A percentile compares a stretch with the other conserved stretches of the same genome.
Conservation (phyloP, 1,140 invertebrate genomes). For the Rhopalosiphum padi region DNA sequence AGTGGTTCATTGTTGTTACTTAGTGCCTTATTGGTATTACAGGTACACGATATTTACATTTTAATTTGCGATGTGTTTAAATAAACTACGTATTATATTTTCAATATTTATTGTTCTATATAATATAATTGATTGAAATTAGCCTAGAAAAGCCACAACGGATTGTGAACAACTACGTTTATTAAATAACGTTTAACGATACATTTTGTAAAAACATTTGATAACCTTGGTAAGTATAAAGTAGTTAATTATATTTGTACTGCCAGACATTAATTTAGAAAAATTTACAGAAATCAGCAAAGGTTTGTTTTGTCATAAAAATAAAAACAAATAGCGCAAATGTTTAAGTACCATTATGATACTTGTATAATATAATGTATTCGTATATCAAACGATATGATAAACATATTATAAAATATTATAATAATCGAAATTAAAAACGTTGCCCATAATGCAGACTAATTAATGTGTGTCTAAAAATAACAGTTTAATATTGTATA, state of each 20-base stretch:
- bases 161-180: neutral
- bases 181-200: neutral
- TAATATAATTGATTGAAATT: neutral
- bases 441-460: neutral
- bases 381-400: neutral
- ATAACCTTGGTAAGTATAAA: neutral
- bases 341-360: neutral
- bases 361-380: too few species aligned
- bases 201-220: neutral
- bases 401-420: neutral
- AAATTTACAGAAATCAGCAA: neutral
- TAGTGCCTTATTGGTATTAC: neutral
- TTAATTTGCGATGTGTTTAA: neutral
- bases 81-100: neutral
- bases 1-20: neutral
- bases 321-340: neutral
- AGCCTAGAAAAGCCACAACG: neutral
- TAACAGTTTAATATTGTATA: conserved; percentile 11
- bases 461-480: conserved; percentile 4
- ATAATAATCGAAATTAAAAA: conserved; percentile 1
- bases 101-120: neutral
- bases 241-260: neutral
- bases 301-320: neutral
- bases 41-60: neutral
- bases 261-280: neutral